Base-by-base conservation (phyloP, 2,888 invertebrate species). In the Tachina lurida region DNA sequence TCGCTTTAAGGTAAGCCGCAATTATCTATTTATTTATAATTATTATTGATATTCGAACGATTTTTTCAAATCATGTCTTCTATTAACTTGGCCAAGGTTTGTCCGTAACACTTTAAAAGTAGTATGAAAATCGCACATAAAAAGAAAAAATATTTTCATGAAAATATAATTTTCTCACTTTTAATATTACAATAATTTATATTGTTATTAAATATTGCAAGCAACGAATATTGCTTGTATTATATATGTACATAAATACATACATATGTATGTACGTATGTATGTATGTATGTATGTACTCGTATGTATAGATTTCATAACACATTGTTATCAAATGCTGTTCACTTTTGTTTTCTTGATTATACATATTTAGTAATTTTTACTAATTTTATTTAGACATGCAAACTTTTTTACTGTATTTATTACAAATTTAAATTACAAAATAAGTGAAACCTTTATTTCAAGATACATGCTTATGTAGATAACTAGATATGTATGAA, bases 331-430 rank as follows among this genome's bases (percentile, higher is more conserved):
- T 49, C 74, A 73, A 65, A 45, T 56, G 58, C 56, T 17, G n/a
- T 31, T 7, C 1, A 10, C 1, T 19, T 58, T 58, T 58, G 41
- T 56, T 45, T 56, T 76, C 45, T 65, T 67, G 39, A 47, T 67
- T 65, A 39, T 62, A n/a, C 4, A 31, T 22, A 39, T 62, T 60
- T 60, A 39, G n/a, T 58, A 43, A 54, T 31, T 52, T 74, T 49
- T 60, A 45, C 49, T 52, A 68, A 68, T 81, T 62, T 75, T 56
- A 74, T 75, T 75, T 62, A 62, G 54, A 75, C 81, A 81, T 81
- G 81, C 81, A 73, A 81, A 62, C 15, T 19, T 80, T 31, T 43
- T 60, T 60, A 52, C 13, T 54, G 49, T 63, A 63, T 71, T 71
- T 45, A 63, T 63, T 56, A 47, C 19, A 31, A 67, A 76, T 56